Percentiles rank a stretch among this genome's conserved stretches.
phyloP scores from a whole-genome alignment of 2,797 vertebrate genomes.

The Myoxocephalus aenaeus region DNA sequence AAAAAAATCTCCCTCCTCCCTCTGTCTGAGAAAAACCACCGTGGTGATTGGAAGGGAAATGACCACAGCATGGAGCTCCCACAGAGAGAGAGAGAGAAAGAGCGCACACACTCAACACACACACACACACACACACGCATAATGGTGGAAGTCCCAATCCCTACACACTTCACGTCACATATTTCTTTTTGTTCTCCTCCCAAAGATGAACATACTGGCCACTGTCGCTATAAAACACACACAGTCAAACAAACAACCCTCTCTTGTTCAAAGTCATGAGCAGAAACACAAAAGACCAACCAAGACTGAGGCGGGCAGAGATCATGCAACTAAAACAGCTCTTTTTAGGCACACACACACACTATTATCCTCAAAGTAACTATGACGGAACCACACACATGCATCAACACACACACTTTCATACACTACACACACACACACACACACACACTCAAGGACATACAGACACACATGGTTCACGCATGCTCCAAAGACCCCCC shows the following conservation, averaged over 20 bases:
- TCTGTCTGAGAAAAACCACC: constrained; percentile 45
- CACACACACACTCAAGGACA: constrained; percentile 26
- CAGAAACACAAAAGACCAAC: constrained; percentile 30
- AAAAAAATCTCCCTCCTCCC: constrained; percentile 37
- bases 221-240: constrained; percentile 37
- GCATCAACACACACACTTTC: background rate
- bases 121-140: constrained; percentile 14
- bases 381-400: constrained; percentile 1
- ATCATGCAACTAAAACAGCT: constrained; percentile 36
- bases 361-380: constrained; percentile 24
- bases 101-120: constrained; percentile 17
- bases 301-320: constrained; percentile 26
- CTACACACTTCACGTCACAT: constrained; percentile 9
- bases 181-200: constrained; percentile 30
- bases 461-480: background rate
- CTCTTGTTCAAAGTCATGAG: constrained; percentile 38
- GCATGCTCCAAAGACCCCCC: background rate
- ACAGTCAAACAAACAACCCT: constrained; percentile 7
- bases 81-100: constrained; percentile 42
- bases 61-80: constrained; percentile 65
- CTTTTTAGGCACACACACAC: constrained; percentile 10
- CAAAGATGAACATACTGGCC: constrained; percentile 14
- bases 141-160: constrained; percentile 11
- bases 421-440: constrained; percentile 6
- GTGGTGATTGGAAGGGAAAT: constrained; percentile 55